Evolutionary conservation across 1,140 invertebrate species (phyloP).

Genomic region (Sycobia sp.): DNA sequence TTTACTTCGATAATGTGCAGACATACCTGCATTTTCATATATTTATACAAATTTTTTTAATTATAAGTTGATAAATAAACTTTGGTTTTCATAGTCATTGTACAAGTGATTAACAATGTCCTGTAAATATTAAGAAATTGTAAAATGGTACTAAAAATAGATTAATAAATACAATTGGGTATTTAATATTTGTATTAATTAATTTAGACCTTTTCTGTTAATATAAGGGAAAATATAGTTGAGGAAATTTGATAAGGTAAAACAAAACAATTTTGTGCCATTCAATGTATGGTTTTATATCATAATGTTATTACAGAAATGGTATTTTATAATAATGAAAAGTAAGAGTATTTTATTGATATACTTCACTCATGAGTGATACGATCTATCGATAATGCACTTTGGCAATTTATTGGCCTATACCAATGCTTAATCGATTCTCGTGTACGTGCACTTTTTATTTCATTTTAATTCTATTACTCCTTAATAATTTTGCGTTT

Average conservation of each 20-base stretch:
- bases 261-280: slow-evolving; percentile 42
- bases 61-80: slow-evolving; percentile 18
- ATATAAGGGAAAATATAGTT: not conserved
- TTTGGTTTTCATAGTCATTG: slow-evolving; percentile 12
- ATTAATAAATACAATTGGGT: slow-evolving; percentile 25
- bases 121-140: slow-evolving; percentile 29
- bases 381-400: slow-evolving; percentile 44
- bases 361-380: slow-evolving; percentile 52
- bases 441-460: slow-evolving; percentile 42
- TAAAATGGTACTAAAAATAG: slow-evolving; percentile 15
- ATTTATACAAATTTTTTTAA: slow-evolving; percentile 27
- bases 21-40: slow-evolving; percentile 5
- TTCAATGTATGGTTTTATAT: slow-evolving; percentile 61
- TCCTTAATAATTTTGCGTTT: slow-evolving; percentile 42
- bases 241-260: not conserved
- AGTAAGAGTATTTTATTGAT: slow-evolving; percentile 56
- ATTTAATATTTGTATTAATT: not conserved
- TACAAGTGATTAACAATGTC: not conserved
- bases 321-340: slow-evolving; percentile 58
- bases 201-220: not conserved
- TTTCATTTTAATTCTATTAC: slow-evolving; percentile 42
- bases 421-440: slow-evolving; percentile 38
- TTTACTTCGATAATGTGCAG: not conserved
- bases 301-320: slow-evolving; percentile 61
- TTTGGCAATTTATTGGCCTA: slow-evolving; percentile 24